Base-by-base conservation (phyloP, 2,888 invertebrate species). In the Drosophila melanocephala region DNA sequence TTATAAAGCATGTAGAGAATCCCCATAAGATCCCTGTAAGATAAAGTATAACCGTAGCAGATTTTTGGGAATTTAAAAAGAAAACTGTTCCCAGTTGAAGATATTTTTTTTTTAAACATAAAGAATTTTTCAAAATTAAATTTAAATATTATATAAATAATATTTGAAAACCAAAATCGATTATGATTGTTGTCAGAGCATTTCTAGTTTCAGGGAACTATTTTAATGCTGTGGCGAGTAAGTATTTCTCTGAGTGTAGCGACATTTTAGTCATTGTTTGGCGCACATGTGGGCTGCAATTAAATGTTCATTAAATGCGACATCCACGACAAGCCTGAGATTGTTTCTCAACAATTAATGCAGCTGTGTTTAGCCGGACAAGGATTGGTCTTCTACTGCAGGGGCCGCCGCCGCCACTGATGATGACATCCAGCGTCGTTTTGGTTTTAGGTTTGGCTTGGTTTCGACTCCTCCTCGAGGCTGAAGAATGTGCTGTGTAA, bases 241-340 rank as follows among this genome's bases (percentile, higher is more conserved):
- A 26, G 47, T 26, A 47, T 47, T 47, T 56, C 56, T 1, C n/a
- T 32, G 22, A 32, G 58, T 42, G 58, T 16, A 10, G 32, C 12
- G 64, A 57, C 72, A 73, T 77, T 72, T 75, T 65, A 67, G 51
- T 42, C 85, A 88, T 90, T 75, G 74, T 67, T 79, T 75, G 77
- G 85, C 85, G 83, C 86, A 78, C 86, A 89, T 89, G 84, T 79
- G 75, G 79, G 67, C 77, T 72, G 71, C 89, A 89, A 89, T 89
- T 89, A 89, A 89, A 89, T 86, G 89, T 77, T 87, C 86, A 89
- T 89, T 90, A 89, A 90, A 87, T 84, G 82, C 83, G 78, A 81
- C 89, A 87, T 77, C 72, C 65, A 72, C 83, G 81, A 78, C 84
- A 79, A 72, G 79, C 66, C 75, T 37, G 65, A 77, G 79, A 87